phyloP scores from a whole-genome alignment of 2,888 invertebrate genomes.

The Anagyrus pseudococci region DNA sequence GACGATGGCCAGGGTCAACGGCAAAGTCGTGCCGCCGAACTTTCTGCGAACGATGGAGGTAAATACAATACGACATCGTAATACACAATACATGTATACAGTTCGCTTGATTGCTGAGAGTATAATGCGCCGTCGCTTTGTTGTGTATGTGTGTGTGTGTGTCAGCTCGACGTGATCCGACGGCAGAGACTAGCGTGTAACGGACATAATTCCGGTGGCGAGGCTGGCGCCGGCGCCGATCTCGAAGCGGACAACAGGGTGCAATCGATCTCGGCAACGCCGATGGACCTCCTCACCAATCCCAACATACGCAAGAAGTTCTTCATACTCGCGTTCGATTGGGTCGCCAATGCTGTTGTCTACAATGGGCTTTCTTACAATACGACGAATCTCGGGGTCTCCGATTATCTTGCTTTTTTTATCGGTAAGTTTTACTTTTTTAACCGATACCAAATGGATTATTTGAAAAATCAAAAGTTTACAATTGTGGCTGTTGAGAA shows the following conservation, averaged over 20 bases:
- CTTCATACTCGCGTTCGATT: constrained; percentile 70
- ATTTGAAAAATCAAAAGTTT: too few relatives aligned
- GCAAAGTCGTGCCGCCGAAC: constrained; percentile 65
- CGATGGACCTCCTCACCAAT: constrained; percentile 69
- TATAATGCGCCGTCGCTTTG: not conserved
- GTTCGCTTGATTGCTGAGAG: too few relatives aligned
- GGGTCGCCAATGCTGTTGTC: constrained; percentile 73
- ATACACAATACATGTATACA: not conserved
- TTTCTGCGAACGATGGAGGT: constrained; percentile 71
- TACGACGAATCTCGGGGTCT: constrained; percentile 72
- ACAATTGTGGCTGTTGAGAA: too few relatives aligned
- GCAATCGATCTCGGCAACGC: constrained; percentile 64
- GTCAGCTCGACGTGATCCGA: constrained; percentile 55
- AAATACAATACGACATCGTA: constrained; percentile 19
- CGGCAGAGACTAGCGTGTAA: constrained; percentile 56
- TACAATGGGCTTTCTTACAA: constrained; percentile 74
- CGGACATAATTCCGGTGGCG: constrained; percentile 52
- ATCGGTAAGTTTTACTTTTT: constrained; percentile 68
- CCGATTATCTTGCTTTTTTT: constrained; percentile 73
- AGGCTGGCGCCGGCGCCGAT: constrained; percentile 42
- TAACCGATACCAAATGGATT: too few relatives aligned
- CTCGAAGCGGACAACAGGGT: constrained; percentile 50
- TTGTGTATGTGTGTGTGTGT: too few relatives aligned
- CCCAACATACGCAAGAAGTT: constrained; percentile 74
- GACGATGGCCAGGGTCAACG: constrained; percentile 70